Base-by-base conservation (phyloP, 2,113 vertebrate genomes). In the Corythaixoides concolor region DNA sequence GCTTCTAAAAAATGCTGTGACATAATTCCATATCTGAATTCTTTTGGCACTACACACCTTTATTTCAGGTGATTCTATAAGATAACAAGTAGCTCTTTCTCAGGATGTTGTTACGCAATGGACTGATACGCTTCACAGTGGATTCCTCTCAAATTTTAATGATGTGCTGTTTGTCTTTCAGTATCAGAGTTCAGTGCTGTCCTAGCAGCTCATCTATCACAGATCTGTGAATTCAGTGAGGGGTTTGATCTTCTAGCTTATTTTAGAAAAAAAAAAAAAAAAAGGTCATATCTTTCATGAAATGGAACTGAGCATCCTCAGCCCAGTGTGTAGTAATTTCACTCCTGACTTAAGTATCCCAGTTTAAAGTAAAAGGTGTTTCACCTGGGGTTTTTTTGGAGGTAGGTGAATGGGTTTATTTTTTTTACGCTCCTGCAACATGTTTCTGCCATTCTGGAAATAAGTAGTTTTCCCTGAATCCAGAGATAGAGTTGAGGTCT, bases 121-220 rank as follows among this genome's bases (percentile, higher is more conserved):
- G 35, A 37, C 22, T 66, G 93, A 53, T 72, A 8, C 0, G 0
- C 15, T 32, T 15, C 74, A 53, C 0, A 0, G 6, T 16, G 7
- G 78, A 74, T 79, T 79, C 78, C 85, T 76, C 32, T 53, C 73
- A 41, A 53, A 91, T 76, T 47, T 85, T 83, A 93, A 88, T 50
- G 58, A 35, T 35, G 81, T 72, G 69, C 12, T 95, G 13, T 37
- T 67, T 84, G 49, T 50, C 64, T 64, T 52, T 69, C 27, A 45
- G n/a, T 45, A 35, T 62, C 73, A 64, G 52, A 37, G 11, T 22
- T 95, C 63, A 43, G 62, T 9, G 14, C 74, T 89, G 27, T 79
- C 56, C 86, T 81, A 75, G 87, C 91, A 94, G 66, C 66, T 91
- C 87, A 79, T 93, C 58, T 68, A 24, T 85, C 87, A 69, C 1